These are phyloP conservation scores for Seriola dumerili DNA, from an alignment of 2,113 vertebrate species.

Conservation along the genomic window DNA sequence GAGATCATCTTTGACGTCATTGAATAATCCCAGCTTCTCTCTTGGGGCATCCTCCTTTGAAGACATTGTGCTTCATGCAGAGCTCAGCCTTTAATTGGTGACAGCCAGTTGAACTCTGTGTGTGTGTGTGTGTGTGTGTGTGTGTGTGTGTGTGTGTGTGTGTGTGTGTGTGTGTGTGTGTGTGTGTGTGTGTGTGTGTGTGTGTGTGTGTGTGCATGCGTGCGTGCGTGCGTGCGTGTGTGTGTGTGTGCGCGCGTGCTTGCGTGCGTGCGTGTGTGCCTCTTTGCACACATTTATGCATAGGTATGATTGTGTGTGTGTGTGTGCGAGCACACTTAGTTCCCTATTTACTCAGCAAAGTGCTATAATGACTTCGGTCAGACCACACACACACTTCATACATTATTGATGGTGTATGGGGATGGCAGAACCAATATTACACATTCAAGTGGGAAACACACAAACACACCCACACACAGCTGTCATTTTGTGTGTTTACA, in stretches of 20 bases:
- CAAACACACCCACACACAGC: constrained; percentile 27
- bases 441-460: constrained; percentile 33
- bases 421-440: constrained; percentile 48
- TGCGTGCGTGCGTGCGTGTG: neutral
- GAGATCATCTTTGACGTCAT: neutral
- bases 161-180: neutral
- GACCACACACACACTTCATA: constrained; percentile 58
- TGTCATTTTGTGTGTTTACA: constrained; percentile 52
- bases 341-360: constrained; percentile 59
- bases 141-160: neutral
- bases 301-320: constrained; percentile 1
- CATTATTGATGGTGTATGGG: constrained; percentile 64
- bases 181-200: neutral
- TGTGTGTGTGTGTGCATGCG: neutral
- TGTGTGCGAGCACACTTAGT: neutral
- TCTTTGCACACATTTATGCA: neutral
- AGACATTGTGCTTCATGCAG: constrained; percentile 10
- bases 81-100: constrained; percentile 53
- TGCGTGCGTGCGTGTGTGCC: neutral
- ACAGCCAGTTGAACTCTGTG: constrained; percentile 20
- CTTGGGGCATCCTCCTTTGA: constrained; percentile 41
- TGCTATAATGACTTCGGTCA: constrained; percentile 53
- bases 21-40: constrained; percentile 19
- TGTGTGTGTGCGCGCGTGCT: neutral
- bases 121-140: neutral